phyloP scores from a whole-genome alignment of 1,140 invertebrate species.

The Danaus melanippus region DNA sequence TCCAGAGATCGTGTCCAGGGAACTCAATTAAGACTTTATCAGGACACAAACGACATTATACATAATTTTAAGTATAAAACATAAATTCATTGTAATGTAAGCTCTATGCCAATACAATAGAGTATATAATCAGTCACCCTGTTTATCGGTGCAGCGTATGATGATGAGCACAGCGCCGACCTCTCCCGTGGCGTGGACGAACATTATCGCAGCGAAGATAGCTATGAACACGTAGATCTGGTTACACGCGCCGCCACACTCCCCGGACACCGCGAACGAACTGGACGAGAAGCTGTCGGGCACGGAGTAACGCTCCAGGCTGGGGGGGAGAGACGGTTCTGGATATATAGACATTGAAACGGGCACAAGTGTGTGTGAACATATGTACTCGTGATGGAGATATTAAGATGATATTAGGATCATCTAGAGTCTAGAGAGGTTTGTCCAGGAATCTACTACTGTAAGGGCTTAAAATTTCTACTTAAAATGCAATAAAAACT shows the following conservation, averaged over 20 bases:
- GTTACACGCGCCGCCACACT: conserved; percentile 84
- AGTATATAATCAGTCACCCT: conserved; percentile 57
- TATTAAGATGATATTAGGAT: too few species aligned
- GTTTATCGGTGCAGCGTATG: conserved; percentile 90
- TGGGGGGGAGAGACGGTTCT: conserved; percentile 12
- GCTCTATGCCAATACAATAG: too few species aligned
- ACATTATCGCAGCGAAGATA: conserved; percentile 89
- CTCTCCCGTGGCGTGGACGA: conserved; percentile 93
- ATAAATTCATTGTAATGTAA: too few species aligned
- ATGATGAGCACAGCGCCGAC: conserved; percentile 93
- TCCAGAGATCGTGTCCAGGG: too few species aligned
- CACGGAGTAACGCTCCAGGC: conserved; percentile 43
- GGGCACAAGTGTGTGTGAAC: too few species aligned
- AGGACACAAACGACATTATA: too few species aligned
- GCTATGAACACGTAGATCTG: conserved; percentile 88
- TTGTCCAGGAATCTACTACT: too few species aligned
- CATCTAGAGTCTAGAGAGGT: too few species aligned
- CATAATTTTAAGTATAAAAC: too few species aligned
- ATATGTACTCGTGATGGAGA: neutral
- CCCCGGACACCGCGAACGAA: conserved; percentile 75
- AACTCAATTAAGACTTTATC: too few species aligned
- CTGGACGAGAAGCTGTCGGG: conserved; percentile 25
- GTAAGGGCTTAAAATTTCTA: too few species aligned
- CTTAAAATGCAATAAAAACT: too few species aligned
- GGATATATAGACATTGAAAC: neutral